phyloP scores from a whole-genome alignment of 2,888 invertebrate species.

The Adelphocoris suturalis region DNA sequence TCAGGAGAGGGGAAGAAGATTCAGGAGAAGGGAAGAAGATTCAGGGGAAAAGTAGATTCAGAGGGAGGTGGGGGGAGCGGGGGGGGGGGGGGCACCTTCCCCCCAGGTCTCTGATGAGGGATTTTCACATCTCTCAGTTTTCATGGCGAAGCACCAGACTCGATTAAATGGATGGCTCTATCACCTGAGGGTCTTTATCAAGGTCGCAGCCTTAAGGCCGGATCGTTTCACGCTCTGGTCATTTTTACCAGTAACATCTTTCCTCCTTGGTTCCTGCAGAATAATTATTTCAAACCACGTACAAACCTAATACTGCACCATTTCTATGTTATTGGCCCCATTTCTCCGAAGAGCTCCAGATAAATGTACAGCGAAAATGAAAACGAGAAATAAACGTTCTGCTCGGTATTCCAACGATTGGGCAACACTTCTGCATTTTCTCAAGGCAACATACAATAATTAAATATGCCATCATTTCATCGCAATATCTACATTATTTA shows the following conservation, averaged over 20 bases:
- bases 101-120: background rate
- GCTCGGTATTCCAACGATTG: too few relatives aligned
- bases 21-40: background rate
- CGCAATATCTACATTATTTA: too few relatives aligned
- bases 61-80: background rate
- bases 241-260: background rate
- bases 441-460: too few relatives aligned
- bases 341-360: too few relatives aligned
- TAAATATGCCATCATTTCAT: too few relatives aligned
- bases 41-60: constrained; percentile 29
- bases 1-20: background rate
- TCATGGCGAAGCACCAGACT: constrained; percentile 25
- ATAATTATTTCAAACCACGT: too few relatives aligned
- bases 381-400: too few relatives aligned
- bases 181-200: constrained; percentile 5
- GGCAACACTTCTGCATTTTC: too few relatives aligned
- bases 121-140: constrained; percentile 53
- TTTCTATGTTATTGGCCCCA: too few relatives aligned
- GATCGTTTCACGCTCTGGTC: background rate
- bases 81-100: too few relatives aligned
- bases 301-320: too few relatives aligned
- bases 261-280: background rate
- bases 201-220: background rate
- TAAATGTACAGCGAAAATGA: too few relatives aligned
- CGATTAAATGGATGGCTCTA: constrained; percentile 55